A percentile compares a stretch with the other conserved stretches of the same genome.
phyloP scores from a whole-genome alignment of 2,113 vertebrate species.

The Asarcornis scutulata region DNA sequence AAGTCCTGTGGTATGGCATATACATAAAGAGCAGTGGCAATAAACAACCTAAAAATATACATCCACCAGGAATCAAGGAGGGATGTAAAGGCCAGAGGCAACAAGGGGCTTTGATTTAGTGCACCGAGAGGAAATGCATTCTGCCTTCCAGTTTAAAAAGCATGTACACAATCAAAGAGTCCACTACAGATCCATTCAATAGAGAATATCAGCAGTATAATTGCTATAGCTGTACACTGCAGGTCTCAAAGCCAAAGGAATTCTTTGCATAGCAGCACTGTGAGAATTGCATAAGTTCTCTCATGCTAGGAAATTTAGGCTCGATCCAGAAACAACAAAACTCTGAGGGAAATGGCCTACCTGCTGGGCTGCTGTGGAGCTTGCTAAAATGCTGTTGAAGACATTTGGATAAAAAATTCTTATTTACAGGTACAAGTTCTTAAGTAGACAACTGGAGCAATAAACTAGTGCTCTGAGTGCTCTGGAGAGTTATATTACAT shows the following conservation, averaged over 20 bases:
- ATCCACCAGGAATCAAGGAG: neutral
- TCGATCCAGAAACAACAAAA: conserved; percentile 4
- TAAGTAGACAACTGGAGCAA: neutral
- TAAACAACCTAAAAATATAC: neutral
- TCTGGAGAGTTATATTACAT: neutral
- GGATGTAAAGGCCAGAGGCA: neutral
- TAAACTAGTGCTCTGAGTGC: neutral
- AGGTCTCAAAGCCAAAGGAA: neutral
- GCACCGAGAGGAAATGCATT: neutral
- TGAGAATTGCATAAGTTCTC: neutral
- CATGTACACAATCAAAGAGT: neutral
- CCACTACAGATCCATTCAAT: neutral
- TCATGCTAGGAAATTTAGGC: neutral
- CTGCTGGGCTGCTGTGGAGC: neutral
- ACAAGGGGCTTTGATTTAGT: neutral
- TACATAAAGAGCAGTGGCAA: neutral
- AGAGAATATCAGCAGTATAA: neutral
- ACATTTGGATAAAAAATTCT: neutral
- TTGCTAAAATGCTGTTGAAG: neutral
- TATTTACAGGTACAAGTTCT: neutral
- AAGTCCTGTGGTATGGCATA: neutral
- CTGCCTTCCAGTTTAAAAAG: neutral
- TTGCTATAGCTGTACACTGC: neutral
- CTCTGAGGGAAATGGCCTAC: neutral
- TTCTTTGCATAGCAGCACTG: conserved; percentile 31